Base-by-base conservation (phyloP, 2,888 invertebrate species). In the Parasteatoda lunata region DNA sequence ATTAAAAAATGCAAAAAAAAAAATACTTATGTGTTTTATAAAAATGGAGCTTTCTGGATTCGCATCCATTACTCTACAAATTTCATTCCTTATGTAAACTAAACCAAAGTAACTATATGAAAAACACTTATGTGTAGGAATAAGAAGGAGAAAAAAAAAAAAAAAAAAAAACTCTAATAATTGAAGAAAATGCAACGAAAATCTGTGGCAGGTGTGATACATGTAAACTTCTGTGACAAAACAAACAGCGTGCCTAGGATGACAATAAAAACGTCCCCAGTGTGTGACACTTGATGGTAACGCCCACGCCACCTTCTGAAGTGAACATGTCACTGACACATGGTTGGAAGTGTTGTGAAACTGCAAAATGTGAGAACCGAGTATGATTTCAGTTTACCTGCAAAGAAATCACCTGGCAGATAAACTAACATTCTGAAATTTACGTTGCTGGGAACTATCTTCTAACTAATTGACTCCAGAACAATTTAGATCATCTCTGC, bases 151-250 rank as follows among this genome's bases (percentile, higher is more conserved):
- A 7, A 54, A 54, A 54, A 54, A 54, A 54, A 4, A 69, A 66
- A 72, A 51, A 72, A 54, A 69, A 54, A 72, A 54, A 30, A 72
- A 54, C 45, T 13, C 8, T 1, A 30, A 52, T 51, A 72, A 52
- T 72, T 72, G 8, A 9, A 59, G 59, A 59, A 59, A 59, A 59
- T 59, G 59, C 59, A 13, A n/a, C n/a, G 9, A 59, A 59, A 78
- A 59, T 70, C 69, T 48, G 30, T 13, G 8, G 49, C 77, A 83
- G 77, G 77, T 83, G 83, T 65, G 52, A 65, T 15, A 65, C 71
- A 52, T 51, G 77, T 70, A 64, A 13, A 11, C n/a, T 64, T 45
- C 48, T 65, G 71, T 81, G 81, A 68, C 83, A 77, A 83, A 83
- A 83, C 71, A 77, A 71, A 83, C 77, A 80, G 51, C 15, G 72